Percentiles rank a stretch among this genome's conserved stretches.
phyloP scores from a whole-genome alignment of 2,888 invertebrate genomes.

The Mactromeris polynyma region DNA sequence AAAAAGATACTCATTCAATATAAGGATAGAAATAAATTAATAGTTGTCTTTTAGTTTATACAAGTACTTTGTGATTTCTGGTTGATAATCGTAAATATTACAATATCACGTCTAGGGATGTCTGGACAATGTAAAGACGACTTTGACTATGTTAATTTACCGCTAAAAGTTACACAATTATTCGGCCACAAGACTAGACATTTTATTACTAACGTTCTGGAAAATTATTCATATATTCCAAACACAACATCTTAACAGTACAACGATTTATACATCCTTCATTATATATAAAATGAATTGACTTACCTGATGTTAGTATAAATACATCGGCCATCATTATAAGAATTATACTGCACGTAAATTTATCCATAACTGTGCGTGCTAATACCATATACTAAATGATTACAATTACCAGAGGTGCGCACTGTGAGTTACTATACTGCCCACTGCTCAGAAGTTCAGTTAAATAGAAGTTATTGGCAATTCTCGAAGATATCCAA shows the following conservation, averaged over 20 bases:
- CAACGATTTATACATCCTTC: background rate
- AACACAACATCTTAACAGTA: background rate
- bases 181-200: background rate
- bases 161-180: background rate
- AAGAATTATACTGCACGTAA: background rate
- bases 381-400: background rate
- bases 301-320: background rate
- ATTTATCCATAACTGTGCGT: background rate
- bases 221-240: background rate
- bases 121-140: background rate
- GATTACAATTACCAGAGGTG: background rate
- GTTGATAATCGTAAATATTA: no score
- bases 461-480: slow-evolving; percentile 5
- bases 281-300: background rate
- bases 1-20: no score
- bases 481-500: background rate
- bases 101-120: no score
- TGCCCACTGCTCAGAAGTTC: background rate
- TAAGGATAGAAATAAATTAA: no score
- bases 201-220: background rate
- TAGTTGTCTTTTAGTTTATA: no score
- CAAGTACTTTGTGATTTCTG: no score
- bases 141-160: background rate
- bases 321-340: background rate
- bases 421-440: no score